phyloP scores from a whole-genome alignment of 2,888 invertebrate species.

The Morpho deidamia region DNA sequence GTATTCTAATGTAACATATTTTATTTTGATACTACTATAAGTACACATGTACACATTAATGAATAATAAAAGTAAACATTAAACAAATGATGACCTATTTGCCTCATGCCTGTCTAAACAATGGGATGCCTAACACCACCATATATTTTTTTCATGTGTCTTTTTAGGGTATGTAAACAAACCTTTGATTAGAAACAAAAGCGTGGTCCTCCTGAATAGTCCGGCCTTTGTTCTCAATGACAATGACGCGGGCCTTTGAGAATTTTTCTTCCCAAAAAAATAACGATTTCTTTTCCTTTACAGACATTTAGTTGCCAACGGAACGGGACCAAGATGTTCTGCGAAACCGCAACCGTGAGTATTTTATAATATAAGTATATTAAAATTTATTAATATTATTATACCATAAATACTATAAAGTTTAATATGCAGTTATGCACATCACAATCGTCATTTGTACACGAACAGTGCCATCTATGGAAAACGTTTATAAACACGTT shows the following conservation, averaged over 20 bases:
- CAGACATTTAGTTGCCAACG: slow-evolving; percentile 28
- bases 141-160: slow-evolving; percentile 15
- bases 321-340: slow-evolving; percentile 44
- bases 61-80: background rate
- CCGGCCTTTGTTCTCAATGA: slow-evolving; percentile 26
- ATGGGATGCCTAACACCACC: slow-evolving; percentile 7
- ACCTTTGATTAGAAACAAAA: slow-evolving; percentile 26
- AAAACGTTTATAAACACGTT: slow-evolving; percentile 11
- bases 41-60: background rate
- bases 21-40: background rate
- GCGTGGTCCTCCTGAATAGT: slow-evolving; percentile 16
- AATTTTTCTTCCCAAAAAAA: slow-evolving; percentile 15
- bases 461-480: slow-evolving; percentile 51
- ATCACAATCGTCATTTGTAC: slow-evolving; percentile 38
- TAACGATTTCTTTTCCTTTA: slow-evolving; percentile 18
- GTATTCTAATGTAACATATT: no score
- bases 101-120: slow-evolving; percentile 14
- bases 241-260: slow-evolving; percentile 24
- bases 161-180: slow-evolving; percentile 22
- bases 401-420: background rate
- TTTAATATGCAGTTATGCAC: slow-evolving; percentile 19
- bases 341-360: slow-evolving; percentile 68
- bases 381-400: background rate
- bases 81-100: slow-evolving; percentile 18
- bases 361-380: slow-evolving; percentile 26